Evolutionary conservation across 2,113 vertebrate genomes (phyloP).

Genomic region (Telmatochromis sp.): DNA sequence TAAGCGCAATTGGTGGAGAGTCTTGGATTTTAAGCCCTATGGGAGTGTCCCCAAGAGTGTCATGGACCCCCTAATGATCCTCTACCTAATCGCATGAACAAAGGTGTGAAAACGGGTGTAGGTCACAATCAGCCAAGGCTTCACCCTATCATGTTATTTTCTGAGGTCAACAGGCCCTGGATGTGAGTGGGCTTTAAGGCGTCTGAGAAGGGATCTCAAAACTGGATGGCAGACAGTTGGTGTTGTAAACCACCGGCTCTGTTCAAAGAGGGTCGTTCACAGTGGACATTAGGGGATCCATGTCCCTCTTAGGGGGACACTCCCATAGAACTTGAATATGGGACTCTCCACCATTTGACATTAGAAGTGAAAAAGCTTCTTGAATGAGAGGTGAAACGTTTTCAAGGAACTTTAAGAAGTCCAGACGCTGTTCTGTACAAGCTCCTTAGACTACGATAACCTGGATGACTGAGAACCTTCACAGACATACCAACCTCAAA

Average conservation of each 20-base stretch:
- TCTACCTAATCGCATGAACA: background rate
- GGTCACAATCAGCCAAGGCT: background rate
- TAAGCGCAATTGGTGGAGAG: background rate
- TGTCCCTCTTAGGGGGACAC: background rate
- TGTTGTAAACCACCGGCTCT: background rate
- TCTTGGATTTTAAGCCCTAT: background rate
- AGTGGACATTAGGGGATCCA: background rate
- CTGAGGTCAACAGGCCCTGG: background rate
- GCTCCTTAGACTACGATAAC: background rate
- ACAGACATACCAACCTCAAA: background rate
- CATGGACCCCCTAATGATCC: background rate
- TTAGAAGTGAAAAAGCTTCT: background rate
- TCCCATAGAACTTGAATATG: background rate
- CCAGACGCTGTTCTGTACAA: background rate
- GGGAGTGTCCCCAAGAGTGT: background rate
- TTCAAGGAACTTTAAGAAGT: background rate
- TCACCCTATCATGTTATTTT: background rate
- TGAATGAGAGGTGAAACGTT: fast-evolving
- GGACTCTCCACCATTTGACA: background rate
- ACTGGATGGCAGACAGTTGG: background rate
- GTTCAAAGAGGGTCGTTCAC: background rate
- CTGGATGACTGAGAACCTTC: background rate
- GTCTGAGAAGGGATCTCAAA: background rate
- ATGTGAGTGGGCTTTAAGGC: background rate
- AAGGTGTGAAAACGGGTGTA: background rate